Conservation (phyloP, 2,113 vertebrate genomes). For the Forbesichthys agassizii region DNA sequence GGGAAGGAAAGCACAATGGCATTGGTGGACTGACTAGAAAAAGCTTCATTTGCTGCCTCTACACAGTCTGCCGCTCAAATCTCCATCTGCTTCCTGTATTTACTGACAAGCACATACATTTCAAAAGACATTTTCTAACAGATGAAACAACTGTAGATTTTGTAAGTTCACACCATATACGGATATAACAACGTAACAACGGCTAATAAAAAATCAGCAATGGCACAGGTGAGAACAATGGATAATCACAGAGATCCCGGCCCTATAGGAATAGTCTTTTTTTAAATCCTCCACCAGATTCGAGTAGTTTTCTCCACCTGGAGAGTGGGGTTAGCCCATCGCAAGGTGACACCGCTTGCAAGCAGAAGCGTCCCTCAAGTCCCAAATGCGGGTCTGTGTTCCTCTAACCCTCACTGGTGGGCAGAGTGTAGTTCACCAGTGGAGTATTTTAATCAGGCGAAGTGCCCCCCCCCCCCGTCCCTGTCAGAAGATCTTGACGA, state of each 20-base stretch:
- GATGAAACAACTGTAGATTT: background rate
- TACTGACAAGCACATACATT: conserved; percentile 23
- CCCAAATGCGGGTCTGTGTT: background rate
- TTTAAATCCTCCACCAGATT: no score
- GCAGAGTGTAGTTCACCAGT: conserved; percentile 34
- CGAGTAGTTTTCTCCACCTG: conserved; percentile 8
- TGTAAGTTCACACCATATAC: conserved; percentile 14
- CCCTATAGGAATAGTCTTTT: no score
- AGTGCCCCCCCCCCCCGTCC: conserved; percentile 63
- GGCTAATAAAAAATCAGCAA: background rate
- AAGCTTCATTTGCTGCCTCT: conserved; percentile 18
- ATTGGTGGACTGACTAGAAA: conserved; percentile 11
- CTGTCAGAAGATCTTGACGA: conserved; percentile 76
- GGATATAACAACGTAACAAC: no score
- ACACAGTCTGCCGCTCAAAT: conserved; percentile 19
- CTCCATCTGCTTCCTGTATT: conserved; percentile 3
- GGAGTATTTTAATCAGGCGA: conserved; percentile 69
- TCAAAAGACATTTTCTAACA: conserved; percentile 20
- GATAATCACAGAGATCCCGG: no score
- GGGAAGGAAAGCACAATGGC: conserved; percentile 18
- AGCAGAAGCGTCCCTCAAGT: background rate
- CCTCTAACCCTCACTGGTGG: conserved; percentile 7
- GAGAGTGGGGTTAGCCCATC: background rate
- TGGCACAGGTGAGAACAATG: no score
- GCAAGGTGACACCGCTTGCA: background rate